Percentiles rank a stretch among this genome's conserved stretches.
phyloP scores from a whole-genome alignment of 2,797 vertebrate species.

The Galagoides demidoff region DNA sequence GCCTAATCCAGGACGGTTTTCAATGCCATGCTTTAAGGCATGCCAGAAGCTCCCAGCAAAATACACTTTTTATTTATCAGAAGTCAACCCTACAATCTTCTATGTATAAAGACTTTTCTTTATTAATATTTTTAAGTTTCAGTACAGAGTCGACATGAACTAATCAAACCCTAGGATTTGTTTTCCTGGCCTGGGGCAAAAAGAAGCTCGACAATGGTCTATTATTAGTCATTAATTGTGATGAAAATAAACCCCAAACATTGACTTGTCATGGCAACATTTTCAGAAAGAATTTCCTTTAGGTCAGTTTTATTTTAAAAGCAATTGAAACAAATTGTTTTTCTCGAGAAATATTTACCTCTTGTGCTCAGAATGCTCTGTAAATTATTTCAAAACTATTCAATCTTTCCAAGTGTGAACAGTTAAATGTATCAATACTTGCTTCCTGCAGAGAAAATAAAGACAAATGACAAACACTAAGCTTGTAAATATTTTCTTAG shows the following conservation, averaged over 20 bases:
- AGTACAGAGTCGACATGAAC: background rate
- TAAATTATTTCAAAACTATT: background rate
- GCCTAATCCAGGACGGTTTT: background rate
- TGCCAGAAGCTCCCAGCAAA: background rate
- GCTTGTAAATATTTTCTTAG: background rate
- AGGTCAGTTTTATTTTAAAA: background rate
- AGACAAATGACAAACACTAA: background rate
- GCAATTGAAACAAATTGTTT: background rate
- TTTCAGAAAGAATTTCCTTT: background rate
- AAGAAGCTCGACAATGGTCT: background rate
- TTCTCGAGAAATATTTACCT: background rate
- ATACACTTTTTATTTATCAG: background rate
- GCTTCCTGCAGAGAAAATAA: background rate
- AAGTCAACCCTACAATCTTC: background rate
- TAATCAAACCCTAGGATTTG: background rate
- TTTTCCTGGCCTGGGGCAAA: background rate
- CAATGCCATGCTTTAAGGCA: background rate
- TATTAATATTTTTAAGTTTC: background rate
- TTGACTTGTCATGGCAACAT: background rate
- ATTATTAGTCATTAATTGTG: background rate
- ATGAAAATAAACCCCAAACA: background rate
- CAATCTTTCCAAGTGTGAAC: background rate
- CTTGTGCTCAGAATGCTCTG: background rate
- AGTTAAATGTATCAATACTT: background rate
- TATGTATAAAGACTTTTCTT: background rate